These are phyloP conservation scores for Acropternis orthonyx DNA, from an alignment of 2,797 vertebrate species.

Conservation along the genomic window DNA sequence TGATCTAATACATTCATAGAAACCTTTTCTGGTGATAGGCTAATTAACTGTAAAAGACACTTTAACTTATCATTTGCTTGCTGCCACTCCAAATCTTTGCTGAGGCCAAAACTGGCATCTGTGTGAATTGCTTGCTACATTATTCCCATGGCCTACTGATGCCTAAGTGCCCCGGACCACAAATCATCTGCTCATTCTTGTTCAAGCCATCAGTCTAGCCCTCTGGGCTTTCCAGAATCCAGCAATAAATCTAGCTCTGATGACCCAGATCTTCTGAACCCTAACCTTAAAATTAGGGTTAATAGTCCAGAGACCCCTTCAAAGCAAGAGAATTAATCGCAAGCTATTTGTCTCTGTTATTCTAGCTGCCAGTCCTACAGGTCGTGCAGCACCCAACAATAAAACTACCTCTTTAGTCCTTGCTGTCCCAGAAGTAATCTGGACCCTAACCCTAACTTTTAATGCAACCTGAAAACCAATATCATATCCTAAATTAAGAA, in stretches of 20 bases:
- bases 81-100: constrained; percentile 10
- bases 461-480: background rate
- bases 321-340: constrained; percentile 38
- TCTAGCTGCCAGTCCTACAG: background rate
- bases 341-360: constrained; percentile 37
- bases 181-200: constrained; percentile 62
- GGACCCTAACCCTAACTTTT: background rate
- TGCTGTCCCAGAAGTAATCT: background rate
- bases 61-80: background rate
- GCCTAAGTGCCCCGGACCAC: constrained; percentile 35
- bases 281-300: constrained; percentile 59
- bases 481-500: background rate
- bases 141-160: constrained; percentile 65
- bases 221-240: constrained; percentile 65
- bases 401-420: background rate
- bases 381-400: background rate
- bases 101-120: constrained; percentile 38
- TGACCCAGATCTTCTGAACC: constrained; percentile 58
- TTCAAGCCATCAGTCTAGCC: constrained; percentile 46
- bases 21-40: background rate
- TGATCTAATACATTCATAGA: background rate
- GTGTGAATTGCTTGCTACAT: constrained; percentile 1
- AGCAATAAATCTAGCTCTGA: constrained; percentile 60
- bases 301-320: constrained; percentile 51
- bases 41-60: background rate